Evolutionary conservation across 2,113 vertebrate genomes (phyloP).

Genomic region (Chascanopsetta lugubris): DNA sequence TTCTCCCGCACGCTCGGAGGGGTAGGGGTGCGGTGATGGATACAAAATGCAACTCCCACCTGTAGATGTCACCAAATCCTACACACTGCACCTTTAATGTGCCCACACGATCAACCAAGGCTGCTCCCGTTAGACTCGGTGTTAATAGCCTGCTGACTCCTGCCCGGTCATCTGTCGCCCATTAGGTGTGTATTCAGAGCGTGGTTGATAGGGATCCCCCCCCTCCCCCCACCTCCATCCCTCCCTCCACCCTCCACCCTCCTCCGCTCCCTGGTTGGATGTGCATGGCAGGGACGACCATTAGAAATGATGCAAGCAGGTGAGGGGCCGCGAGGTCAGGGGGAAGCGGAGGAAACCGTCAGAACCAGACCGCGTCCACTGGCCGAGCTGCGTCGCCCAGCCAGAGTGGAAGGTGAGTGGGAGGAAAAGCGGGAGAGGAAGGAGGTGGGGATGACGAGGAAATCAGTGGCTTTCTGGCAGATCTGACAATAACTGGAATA

Average conservation of each 20-base stretch:
- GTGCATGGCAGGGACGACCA: conserved; percentile 24
- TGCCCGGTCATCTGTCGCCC: conserved; percentile 45
- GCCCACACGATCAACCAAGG: conserved; percentile 51
- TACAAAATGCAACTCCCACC: too few species aligned
- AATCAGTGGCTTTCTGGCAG: neutral
- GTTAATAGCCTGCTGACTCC: conserved; percentile 14
- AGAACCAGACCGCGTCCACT: conserved; percentile 17
- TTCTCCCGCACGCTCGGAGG: too few species aligned
- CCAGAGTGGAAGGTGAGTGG: neutral
- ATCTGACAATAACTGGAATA: neutral
- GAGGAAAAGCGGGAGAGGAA: neutral
- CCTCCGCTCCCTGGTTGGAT: conserved; percentile 10
- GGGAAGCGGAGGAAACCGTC: conserved; percentile 22
- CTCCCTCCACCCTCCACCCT: too few species aligned
- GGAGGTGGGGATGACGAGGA: neutral
- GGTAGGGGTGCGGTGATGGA: too few species aligned
- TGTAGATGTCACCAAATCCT: too few species aligned
- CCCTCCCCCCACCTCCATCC: too few species aligned
- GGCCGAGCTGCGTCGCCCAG: conserved; percentile 16
- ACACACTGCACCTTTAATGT: too few species aligned
- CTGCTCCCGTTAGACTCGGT: conserved; percentile 23
- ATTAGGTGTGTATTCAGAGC: conserved; percentile 40
- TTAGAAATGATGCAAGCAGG: conserved; percentile 47
- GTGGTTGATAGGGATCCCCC: conserved; percentile 34
- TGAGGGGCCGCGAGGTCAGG: conserved; percentile 20